Percentiles rank a stretch among this genome's conserved stretches.
phyloP scores from a whole-genome alignment of 2,888 invertebrate genomes.

The Trypoxylon attenuatum region DNA sequence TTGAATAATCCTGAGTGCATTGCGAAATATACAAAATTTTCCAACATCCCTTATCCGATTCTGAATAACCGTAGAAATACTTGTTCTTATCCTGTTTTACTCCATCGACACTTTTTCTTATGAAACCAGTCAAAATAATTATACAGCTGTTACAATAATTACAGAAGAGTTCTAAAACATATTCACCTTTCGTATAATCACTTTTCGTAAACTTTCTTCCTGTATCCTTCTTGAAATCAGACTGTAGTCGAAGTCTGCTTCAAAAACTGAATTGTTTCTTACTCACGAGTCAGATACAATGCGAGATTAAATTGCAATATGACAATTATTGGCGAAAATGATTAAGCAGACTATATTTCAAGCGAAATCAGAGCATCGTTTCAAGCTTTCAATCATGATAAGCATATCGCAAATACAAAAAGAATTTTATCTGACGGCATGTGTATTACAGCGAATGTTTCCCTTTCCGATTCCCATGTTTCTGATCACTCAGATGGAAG shows the following conservation, averaged over 20 bases:
- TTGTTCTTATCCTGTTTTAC: slow-evolving; percentile 1
- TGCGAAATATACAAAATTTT: no score
- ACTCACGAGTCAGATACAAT: no score
- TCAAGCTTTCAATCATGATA: slow-evolving; percentile 6
- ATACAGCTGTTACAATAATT: slow-evolving; percentile 3
- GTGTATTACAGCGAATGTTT: slow-evolving; percentile 1
- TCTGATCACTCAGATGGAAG: background rate
- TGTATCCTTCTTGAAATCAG: slow-evolving; percentile 6
- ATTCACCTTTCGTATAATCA: background rate
- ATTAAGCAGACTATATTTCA: no score
- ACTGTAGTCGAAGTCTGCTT: background rate
- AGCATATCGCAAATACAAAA: background rate
- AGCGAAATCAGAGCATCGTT: no score
- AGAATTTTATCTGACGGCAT: slow-evolving; percentile 12
- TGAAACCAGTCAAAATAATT: background rate
- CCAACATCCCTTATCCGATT: no score
- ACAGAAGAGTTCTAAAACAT: background rate
- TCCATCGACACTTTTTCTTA: slow-evolving; percentile 1
- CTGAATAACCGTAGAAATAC: background rate
- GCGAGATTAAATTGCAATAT: background rate
- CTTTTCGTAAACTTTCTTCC: slow-evolving; percentile 23
- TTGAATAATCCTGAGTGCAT: no score
- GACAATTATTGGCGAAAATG: no score
- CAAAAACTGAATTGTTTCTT: slow-evolving; percentile 10
- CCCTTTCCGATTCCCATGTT: slow-evolving; percentile 17